phyloP scores from a whole-genome alignment of 1,140 invertebrate genomes.

The Leucophenga varia region DNA sequence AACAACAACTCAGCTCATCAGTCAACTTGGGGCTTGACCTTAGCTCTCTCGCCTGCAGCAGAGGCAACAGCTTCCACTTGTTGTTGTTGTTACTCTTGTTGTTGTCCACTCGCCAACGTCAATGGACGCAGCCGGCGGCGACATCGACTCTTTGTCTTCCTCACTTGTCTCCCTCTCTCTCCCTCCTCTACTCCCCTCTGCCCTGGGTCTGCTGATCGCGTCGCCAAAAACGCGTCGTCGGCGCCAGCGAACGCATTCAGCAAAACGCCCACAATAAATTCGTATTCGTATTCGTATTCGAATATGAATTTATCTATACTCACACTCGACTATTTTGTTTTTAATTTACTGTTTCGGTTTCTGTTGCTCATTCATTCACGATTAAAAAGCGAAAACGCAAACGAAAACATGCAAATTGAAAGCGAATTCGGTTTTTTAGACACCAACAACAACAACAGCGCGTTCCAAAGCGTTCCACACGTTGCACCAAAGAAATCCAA shows the following conservation, averaged over 20 bases:
- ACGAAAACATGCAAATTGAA: slow-evolving; percentile 48
- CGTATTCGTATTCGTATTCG: slow-evolving; percentile 10
- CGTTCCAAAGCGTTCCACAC: slow-evolving; percentile 5
- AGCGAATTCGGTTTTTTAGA: slow-evolving; percentile 39
- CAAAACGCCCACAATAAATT: slow-evolving; percentile 43
- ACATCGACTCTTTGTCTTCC: no score
- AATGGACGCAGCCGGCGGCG: slow-evolving; percentile 35
- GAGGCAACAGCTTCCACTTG: slow-evolving; percentile 11
- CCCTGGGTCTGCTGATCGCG: slow-evolving; percentile 25
- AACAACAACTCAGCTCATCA: slow-evolving; percentile 26
- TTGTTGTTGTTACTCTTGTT: not conserved
- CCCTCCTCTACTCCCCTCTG: not conserved
- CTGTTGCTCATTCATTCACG: slow-evolving; percentile 36
- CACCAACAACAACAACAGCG: not conserved
- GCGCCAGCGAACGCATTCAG: slow-evolving; percentile 45
- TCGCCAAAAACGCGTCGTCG: slow-evolving; percentile 27
- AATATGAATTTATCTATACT: slow-evolving; percentile 7
- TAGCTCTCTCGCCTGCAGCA: slow-evolving; percentile 26
- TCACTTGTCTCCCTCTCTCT: not conserved
- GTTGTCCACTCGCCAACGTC: slow-evolving; percentile 28
- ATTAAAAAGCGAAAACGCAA: slow-evolving; percentile 24
- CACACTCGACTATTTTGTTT: slow-evolving; percentile 21
- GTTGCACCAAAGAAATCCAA: slow-evolving; percentile 20
- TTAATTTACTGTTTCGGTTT: slow-evolving; percentile 39
- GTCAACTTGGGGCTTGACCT: slow-evolving; percentile 36